Base-by-base conservation (phyloP, 2,113 vertebrate species). In the Casuarius casuarius region DNA sequence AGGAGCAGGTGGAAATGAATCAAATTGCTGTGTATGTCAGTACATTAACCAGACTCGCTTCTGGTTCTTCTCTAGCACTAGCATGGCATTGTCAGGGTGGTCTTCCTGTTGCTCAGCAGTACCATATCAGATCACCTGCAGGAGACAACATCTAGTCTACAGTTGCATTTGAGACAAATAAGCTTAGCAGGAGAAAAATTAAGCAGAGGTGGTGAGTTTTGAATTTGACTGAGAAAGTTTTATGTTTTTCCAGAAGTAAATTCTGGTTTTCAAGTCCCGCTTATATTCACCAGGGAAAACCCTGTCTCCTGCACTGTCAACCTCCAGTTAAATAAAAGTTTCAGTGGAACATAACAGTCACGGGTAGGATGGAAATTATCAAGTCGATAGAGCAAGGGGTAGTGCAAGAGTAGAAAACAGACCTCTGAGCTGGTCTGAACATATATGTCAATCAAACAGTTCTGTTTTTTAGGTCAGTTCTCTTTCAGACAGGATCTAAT, bases 341-440 rank as follows among this genome's bases (percentile, higher is more conserved):
- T 82, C 62, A 77, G 0, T 7, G 62, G 83, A 94, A 70, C 58
- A 9, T 1, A 72, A 61, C 7, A 51, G 40, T 73, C 44, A 16
- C 8, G 44, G 28, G 81, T 59, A 61, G 74, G 70, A 78, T 94
- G 87, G 92, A 85, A 94, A 87, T 89, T 66, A 83, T 68, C 92
- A 79, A 91, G 52, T 89, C 74, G 66, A 4, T 51, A 70, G 74
- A 84, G 87, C 89, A 91, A 92, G 44, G 46, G 23, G 40, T 75
- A 83, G 49, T 77, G 66, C 62, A 63, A 90, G 71, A 94, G 94
- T 77, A 94, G 91, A 91, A 94, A 97, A 79, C 96, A 97, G 97
- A 91, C 66, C 0, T 0, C 62, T 35, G 77, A 87, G 77, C 58
- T 19, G 21, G 63, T 74, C 76, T 90, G 84, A 54, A 66, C 46